Conservation (phyloP, 2,797 vertebrate species). For the Simalia tracyae region DNA sequence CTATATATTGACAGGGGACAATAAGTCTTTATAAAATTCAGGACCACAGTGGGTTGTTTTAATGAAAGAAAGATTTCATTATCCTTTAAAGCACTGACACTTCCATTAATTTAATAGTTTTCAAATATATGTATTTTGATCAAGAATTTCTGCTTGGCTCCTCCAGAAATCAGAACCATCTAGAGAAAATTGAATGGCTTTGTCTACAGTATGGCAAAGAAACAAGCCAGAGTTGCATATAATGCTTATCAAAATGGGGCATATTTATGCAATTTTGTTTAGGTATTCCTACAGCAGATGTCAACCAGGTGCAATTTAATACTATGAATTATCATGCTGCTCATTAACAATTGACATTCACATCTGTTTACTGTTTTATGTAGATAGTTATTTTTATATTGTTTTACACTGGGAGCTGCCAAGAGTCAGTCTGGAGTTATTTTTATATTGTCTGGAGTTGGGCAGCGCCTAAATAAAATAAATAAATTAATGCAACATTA, state of each 20-base stretch:
- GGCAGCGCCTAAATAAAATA: background rate
- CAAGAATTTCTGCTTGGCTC: background rate
- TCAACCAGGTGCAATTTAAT: background rate
- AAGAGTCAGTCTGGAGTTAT: background rate
- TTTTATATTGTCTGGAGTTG: background rate
- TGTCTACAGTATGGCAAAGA: background rate
- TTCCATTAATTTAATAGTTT: background rate
- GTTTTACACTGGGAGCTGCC: background rate
- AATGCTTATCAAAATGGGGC: background rate
- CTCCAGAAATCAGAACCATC: background rate
- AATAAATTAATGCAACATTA: background rate
- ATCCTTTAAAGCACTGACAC: background rate
- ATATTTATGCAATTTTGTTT: background rate
- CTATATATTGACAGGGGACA: background rate
- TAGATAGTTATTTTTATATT: background rate
- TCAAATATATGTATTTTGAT: background rate
- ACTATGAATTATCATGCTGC: background rate
- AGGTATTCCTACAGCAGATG: background rate
- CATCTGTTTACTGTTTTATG: background rate
- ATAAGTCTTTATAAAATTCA: background rate
- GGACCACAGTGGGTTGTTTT: background rate
- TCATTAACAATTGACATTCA: background rate
- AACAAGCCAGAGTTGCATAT: background rate
- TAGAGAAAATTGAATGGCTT: background rate
- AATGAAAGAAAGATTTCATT: background rate